Base-by-base conservation (phyloP, 2,888 invertebrate species). In the Heliconius ismenius region DNA sequence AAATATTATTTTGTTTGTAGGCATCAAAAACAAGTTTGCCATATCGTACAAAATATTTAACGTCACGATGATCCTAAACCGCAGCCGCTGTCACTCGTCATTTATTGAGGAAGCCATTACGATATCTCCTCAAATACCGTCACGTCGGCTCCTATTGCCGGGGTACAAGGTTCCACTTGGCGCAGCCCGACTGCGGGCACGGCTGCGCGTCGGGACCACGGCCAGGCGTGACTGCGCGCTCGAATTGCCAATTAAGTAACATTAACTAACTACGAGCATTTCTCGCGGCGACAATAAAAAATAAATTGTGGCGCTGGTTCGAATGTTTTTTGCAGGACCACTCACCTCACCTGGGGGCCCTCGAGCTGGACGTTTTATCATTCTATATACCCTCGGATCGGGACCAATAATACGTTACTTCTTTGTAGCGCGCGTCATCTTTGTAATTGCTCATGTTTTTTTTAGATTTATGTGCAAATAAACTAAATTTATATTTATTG, bases 181-280 rank as follows among this genome's bases (percentile, higher is more conserved):
- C 24, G 26, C 1, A 54, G 24, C 28, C 13, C 24, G 21, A 11
- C 3, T 7, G 54, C 1, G 13, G 32, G n/a, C n/a, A 49, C 4
- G 72, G 49, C 21, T 26, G 58, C 54, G 65, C 62, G 11, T 7
- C 26, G 60, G 62, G 60, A 77, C 77, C 81, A 76, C 78, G 78
- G 67, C 77, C 78, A 81, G 81, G 84, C 85, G 86, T 86, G 87
- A 87, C 86, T 85, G 77, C 81, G 82, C 83, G 26, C 26, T 26
- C 26, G 26, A 26, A 26, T 26, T 26, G 26, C 84, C 86, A 87
- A 86, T 86, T 86, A 86, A 85, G 84, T 83, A 83, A 83, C 85
- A 85, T 84, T 86, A 84, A 85, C 83, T 83, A 83, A 83, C 84
- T 83, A 79, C 84, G 84, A 82, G 81, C 84, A 83, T 84, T 83